A percentile compares a stretch with the other conserved stretches of the same genome.
Evolutionary conservation across 2,797 vertebrate species (phyloP).

Genomic region (Brachyrhaphis roseni): DNA sequence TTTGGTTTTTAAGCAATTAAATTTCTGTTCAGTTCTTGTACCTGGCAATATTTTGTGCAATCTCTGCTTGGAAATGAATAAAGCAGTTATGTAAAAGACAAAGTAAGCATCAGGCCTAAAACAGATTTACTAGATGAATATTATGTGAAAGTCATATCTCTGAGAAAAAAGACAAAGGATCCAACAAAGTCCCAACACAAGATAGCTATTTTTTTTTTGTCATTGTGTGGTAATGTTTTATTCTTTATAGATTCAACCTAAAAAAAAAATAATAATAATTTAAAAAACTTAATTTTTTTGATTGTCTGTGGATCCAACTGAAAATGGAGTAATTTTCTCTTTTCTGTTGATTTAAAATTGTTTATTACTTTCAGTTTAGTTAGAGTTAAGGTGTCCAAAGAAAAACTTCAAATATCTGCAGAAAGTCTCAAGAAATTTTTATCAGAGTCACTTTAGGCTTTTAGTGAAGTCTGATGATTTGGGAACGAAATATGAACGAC

Average conservation of each 20-base stretch:
- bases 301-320: neutral
- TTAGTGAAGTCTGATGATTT: neutral
- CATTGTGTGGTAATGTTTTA: neutral
- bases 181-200: neutral
- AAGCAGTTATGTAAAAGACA: neutral
- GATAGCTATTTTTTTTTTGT: neutral
- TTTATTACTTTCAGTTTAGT: neutral
- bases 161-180: neutral
- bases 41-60: neutral
- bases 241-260: neutral
- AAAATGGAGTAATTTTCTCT: neutral
- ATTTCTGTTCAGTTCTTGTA: neutral
- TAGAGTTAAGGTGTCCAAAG: neutral
- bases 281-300: neutral
- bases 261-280: neutral
- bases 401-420: neutral
- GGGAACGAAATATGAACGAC: neutral
- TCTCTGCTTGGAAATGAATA: neutral
- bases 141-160: neutral
- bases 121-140: neutral
- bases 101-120: neutral
- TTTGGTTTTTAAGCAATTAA: neutral
- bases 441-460: neutral
- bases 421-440: neutral
- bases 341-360: neutral